Evolutionary conservation across 2,888 invertebrate genomes (phyloP), one percentile per base, ranked within the genome.

Genomic region (Hypolimnas misippus): DNA sequence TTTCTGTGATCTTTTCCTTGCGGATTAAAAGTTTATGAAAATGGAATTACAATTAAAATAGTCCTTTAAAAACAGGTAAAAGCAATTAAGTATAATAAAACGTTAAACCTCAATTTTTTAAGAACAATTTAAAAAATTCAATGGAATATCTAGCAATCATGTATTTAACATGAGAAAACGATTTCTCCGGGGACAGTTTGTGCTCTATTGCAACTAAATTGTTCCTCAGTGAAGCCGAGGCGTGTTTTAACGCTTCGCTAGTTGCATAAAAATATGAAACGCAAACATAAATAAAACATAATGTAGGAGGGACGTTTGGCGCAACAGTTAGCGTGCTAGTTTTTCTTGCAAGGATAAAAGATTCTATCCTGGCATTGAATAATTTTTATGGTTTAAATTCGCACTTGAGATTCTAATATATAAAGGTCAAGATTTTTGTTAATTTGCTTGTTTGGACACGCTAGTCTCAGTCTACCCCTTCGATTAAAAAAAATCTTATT

Each of bases 201-300:
- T 65, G 62, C 60, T 64, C 62, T 73, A 67, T 77, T 75, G 72
- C 71, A 76, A 76, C 73, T 78, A 75, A 73, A 76, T 74, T 69
- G 67, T 52, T 52, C 12, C 33, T 4, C 12, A 35, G 52, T 21
- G 33, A 35, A 21, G 42, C 12, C 12, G n/a, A 51, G 25, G 12
- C 25, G 21, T 42, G 35, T 44, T 42, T 44, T 58, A 58, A 33
- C 4, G 25, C 42, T 19, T 25, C 52, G 51, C 19, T 29, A 14
- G 19, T 44, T 50, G 19, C 21, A 52, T 52, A 52, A 44, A 35
- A 51, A 51, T 58, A 51, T 33, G 31, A 46, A 17, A 31, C 16
- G 17, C 0, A 33, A 33, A 33, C 17, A 51, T 29, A 14, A 51
- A 29, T 51, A 33, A 21, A 42, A 42, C 42, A 42, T 42, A 42